A percentile compares a stretch with the other conserved stretches of the same genome.
Conservation (phyloP, 2,113 vertebrate genomes). For the Saguinus imperator region DNA sequence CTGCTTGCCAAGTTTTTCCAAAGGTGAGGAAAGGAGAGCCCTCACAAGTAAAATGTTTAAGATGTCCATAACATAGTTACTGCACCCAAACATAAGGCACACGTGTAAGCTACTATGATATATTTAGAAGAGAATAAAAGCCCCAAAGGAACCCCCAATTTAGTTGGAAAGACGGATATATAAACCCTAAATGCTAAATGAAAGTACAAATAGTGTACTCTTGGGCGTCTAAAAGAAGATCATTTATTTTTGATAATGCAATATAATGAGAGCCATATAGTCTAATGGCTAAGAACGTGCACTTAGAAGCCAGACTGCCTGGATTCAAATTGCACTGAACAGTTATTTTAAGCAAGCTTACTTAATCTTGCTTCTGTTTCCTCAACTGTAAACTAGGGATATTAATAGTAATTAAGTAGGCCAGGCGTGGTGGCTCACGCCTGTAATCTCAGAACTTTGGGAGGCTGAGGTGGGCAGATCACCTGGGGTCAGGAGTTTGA, state of each 20-base stretch:
- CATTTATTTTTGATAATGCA: not conserved
- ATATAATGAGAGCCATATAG: not conserved
- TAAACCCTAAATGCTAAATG: conserved; percentile 9
- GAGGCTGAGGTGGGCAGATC: too few relatives aligned
- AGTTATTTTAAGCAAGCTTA: not conserved
- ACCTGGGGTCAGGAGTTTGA: too few relatives aligned
- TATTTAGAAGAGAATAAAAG: not conserved
- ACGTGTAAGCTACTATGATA: not conserved
- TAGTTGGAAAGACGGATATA: not conserved
- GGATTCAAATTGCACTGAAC: conserved; percentile 9
- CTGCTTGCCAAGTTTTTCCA: conserved; percentile 92
- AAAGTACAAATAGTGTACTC: not conserved
- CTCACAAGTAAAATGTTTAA: not conserved
- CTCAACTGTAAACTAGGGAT: not conserved
- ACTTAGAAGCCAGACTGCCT: not conserved
- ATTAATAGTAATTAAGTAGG: not conserved
- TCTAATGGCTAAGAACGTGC: not conserved
- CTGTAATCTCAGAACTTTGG: too few relatives aligned
- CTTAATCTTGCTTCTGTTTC: conserved; percentile 25
- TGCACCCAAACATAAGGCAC: not conserved
- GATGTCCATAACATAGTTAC: not conserved
- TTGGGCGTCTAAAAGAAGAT: not conserved
- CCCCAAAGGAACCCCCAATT: not conserved
- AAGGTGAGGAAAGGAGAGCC: conserved; percentile 84
- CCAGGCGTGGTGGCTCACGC: too few relatives aligned